Evolutionary conservation across 2,797 vertebrate species (phyloP).

Genomic region (Eulemur rubriventer): DNA sequence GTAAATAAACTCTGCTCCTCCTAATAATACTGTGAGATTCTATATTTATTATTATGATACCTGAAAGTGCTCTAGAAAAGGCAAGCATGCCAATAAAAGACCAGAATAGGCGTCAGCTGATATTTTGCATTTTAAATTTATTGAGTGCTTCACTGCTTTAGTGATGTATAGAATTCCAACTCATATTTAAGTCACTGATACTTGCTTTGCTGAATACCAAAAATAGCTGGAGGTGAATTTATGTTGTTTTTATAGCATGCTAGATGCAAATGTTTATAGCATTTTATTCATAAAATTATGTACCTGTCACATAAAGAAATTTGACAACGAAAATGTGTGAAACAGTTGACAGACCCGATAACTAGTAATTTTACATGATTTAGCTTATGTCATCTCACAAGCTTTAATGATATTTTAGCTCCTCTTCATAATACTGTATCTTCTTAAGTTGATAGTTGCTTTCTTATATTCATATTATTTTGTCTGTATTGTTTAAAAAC

Average conservation of each 20-base stretch:
- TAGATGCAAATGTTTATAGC: neutral
- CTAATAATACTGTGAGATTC: neutral
- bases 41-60: neutral
- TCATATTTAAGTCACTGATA: neutral
- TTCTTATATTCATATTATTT: neutral
- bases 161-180: neutral
- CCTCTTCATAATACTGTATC: neutral
- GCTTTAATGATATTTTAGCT: neutral
- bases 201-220: neutral
- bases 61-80: neutral
- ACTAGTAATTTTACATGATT: neutral
- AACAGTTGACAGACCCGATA: neutral
- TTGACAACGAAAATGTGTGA: neutral
- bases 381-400: neutral
- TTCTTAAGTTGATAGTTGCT: neutral
- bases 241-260: conserved; percentile 17
- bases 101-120: neutral
- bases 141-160: neutral
- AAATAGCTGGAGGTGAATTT: neutral
- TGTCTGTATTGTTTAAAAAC: neutral
- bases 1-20: neutral
- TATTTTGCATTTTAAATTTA: conserved; percentile 22
- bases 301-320: neutral
- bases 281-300: conserved; percentile 33
- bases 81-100: neutral